phyloP scores from a whole-genome alignment of 2,113 vertebrate genomes.

The Callopanchax toddi region DNA sequence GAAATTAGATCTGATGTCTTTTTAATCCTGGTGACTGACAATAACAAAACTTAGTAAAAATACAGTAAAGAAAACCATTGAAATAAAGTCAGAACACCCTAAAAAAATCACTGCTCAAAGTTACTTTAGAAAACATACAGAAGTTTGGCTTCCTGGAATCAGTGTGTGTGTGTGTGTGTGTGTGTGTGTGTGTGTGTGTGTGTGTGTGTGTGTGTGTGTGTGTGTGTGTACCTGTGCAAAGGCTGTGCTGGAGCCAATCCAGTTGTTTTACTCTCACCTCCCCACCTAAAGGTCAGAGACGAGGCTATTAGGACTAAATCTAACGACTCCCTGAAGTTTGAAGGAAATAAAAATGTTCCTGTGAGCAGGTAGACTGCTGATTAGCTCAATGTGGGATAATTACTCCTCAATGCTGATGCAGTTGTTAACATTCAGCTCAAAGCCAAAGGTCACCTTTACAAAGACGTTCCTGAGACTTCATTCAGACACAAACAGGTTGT shows the following conservation, averaged over 20 bases:
- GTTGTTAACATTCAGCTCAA: background rate
- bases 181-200: too few species aligned
- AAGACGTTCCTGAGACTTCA: too few species aligned
- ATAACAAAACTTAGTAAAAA: too few species aligned
- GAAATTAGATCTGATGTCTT: too few species aligned
- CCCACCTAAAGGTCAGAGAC: conserved; percentile 68
- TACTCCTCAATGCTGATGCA: background rate
- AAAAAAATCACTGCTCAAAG: too few species aligned
- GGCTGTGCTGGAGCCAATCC: conserved; percentile 86
- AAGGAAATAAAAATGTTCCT: background rate
- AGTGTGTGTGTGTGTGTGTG: too few species aligned
- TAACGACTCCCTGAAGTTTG: background rate
- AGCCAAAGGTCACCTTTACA: background rate
- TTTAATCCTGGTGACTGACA: too few species aligned
- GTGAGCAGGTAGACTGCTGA: background rate
- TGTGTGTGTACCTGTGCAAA: conserved; percentile 83
- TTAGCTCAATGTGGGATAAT: background rate
- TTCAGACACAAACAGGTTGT: background rate
- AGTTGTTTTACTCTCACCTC: conserved; percentile 84
- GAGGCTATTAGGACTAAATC: background rate
- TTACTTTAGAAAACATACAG: too few species aligned
- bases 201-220: too few species aligned
- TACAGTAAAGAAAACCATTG: too few species aligned
- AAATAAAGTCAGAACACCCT: too few species aligned
- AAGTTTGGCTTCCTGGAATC: too few species aligned